Percentiles rank a stretch among this genome's conserved stretches.
These are phyloP conservation scores for Todiramphus chloris DNA, from an alignment of 2,113 vertebrate species.

Conservation along the genomic window DNA sequence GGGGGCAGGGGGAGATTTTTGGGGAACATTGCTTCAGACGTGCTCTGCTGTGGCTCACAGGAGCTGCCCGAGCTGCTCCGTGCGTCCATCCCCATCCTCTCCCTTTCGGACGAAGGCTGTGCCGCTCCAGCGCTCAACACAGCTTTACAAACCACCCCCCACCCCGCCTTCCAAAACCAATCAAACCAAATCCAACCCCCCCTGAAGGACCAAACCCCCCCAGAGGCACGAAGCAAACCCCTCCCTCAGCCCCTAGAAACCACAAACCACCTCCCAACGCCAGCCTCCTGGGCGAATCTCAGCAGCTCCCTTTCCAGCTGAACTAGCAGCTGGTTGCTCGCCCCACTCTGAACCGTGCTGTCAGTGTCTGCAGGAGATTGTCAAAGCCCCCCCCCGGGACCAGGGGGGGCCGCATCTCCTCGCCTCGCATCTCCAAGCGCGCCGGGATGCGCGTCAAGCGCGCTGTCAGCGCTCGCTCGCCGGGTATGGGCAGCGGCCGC, in stretches of 20 bases:
- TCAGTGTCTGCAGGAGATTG: neutral
- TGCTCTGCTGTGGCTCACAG: accelerated
- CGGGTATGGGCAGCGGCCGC: neutral
- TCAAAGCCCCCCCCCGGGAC: neutral
- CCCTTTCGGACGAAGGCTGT: neutral
- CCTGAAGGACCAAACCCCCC: neutral
- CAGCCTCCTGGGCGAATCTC: neutral
- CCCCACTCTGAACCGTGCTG: neutral
- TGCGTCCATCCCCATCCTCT: neutral
- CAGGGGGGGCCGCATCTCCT: neutral
- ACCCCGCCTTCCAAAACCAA: neutral
- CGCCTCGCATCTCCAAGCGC: no score
- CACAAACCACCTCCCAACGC: neutral
- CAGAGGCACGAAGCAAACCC: neutral
- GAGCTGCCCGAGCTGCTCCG: neutral
- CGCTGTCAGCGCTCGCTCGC: neutral
- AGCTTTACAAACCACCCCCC: neutral
- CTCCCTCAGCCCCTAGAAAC: neutral
- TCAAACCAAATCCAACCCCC: neutral
- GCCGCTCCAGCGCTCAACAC: accelerated
- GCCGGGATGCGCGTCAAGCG: neutral
- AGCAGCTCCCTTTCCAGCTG: neutral
- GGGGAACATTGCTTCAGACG: neutral
- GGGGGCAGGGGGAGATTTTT: neutral
- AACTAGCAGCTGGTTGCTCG: neutral